Evolutionary conservation across 2,797 vertebrate genomes (phyloP), one percentile per base, ranked within the genome.

Genomic region (Eospalax fontanierii): DNA sequence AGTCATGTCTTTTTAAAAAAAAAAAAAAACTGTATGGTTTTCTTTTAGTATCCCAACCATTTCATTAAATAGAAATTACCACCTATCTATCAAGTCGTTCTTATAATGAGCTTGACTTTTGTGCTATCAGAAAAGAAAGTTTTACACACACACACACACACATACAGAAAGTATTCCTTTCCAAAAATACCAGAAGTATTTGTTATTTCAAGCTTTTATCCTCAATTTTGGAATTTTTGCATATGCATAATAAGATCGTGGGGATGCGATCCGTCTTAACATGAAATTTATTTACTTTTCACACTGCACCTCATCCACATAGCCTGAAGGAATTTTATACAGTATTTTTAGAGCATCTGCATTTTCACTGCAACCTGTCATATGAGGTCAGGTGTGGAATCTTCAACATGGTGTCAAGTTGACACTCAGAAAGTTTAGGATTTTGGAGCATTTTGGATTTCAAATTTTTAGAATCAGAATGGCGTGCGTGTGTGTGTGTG

Each of bases 71-170:
- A 21, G 16, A 9, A 92, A 84, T 59, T 87, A 70, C 59, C 9
- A n/a, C 33, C 30, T 66, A 81, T 40, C 28, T 87, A n/a, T 59
- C 65, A n/a, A 54, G 33, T 78, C 74, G 24, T 81, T 87, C 76
- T 78, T 66, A 63, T 28, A 91, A 82, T 14, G 2, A 94, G 15
- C 7, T 81, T 86, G 30, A 96, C 19, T 85, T 93, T 83, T 79
- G 15, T 38, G 24, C 93, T 74, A 81, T 18, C 33, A 38, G 21
- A 43, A 91, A 90, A 82, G 50, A 54, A 54, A 54, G 50, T 9
- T n/a, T 2, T 19, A 40, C 35, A 40, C 70, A 73, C 70, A 73
- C 70, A 73, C 70, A 73, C 70, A 81, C 74, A 76, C 40, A 76
- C 43, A 76, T 28, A 76, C 50, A 78, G 28, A 54, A 18, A 89